Percentiles rank a stretch among this genome's conserved stretches.
phyloP scores from a whole-genome alignment of 2,113 vertebrate genomes.

The Centropus unirufus region DNA sequence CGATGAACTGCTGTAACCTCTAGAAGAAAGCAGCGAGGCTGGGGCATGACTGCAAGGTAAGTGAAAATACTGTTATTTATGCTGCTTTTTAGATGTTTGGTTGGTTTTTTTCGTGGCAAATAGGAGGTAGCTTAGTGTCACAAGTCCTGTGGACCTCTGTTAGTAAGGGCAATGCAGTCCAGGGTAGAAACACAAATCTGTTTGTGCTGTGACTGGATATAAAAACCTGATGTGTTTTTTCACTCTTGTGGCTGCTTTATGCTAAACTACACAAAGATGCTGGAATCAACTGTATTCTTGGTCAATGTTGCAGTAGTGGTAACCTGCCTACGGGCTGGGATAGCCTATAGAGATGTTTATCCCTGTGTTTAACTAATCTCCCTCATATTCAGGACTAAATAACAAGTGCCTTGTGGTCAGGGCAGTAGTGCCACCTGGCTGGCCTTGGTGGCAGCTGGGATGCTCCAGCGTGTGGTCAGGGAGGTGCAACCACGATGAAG shows the following conservation, averaged over 20 bases:
- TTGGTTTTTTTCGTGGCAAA: background rate
- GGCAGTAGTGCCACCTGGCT: background rate
- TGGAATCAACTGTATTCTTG: background rate
- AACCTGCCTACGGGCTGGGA: background rate
- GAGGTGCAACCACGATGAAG: background rate
- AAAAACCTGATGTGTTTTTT: background rate
- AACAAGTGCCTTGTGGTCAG: background rate
- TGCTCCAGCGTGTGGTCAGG: rapidly evolving
- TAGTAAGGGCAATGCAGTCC: constrained; percentile 53
- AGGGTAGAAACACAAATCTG: constrained; percentile 42
- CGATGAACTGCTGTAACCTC: rapidly evolving
- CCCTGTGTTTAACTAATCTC: background rate
- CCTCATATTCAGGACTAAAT: background rate
- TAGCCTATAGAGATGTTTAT: background rate
- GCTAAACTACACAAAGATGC: background rate
- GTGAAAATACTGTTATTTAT: background rate
- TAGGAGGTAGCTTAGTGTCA: background rate
- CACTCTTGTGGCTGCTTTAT: background rate
- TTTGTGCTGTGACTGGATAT: background rate
- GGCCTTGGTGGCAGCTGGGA: background rate
- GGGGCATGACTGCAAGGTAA: background rate
- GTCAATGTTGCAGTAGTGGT: rapidly evolving
- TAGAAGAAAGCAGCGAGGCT: background rate
- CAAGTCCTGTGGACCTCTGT: constrained; percentile 56
- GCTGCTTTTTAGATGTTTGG: background rate